Percentiles rank a stretch among this genome's conserved stretches.
Evolutionary conservation across 53 echinoderm and acorn worm species (phyloP).

Genomic region (Holothuria scabra): DNA sequence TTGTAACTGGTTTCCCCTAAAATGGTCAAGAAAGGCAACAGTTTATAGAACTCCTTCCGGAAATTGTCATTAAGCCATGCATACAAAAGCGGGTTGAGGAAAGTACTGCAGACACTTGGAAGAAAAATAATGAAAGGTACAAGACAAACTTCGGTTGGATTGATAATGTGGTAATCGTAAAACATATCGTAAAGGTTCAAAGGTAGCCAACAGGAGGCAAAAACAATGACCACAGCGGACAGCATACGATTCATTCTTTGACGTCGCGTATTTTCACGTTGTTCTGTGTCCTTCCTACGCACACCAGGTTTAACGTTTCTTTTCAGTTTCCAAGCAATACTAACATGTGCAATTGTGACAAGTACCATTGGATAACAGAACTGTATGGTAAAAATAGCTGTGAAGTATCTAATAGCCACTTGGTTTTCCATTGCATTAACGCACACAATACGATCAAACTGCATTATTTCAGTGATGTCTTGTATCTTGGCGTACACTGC

Average conservation of each 20-base stretch:
- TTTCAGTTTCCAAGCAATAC: constrained; percentile 83
- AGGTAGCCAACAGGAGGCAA: constrained; percentile 84
- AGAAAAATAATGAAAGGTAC: constrained; percentile 54
- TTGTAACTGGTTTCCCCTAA: constrained; percentile 72
- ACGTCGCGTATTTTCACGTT: constrained; percentile 75
- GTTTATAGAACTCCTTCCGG: constrained; percentile 83
- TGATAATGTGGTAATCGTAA: constrained; percentile 44
- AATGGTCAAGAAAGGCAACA: constrained; percentile 79
- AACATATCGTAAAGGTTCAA: constrained; percentile 66
- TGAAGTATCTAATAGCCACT: constrained; percentile 16
- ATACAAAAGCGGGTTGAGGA: constrained; percentile 82
- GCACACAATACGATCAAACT: neutral
- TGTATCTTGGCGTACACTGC: constrained; percentile 47
- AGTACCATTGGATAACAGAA: constrained; percentile 72
- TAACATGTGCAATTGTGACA: constrained; percentile 78
- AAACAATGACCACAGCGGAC: constrained; percentile 81
- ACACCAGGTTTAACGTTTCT: constrained; percentile 81
- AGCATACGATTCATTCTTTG: constrained; percentile 88
- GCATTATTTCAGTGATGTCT: constrained; percentile 42
- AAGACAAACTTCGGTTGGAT: constrained; percentile 2
- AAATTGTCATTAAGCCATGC: constrained; percentile 97
- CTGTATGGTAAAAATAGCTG: constrained; percentile 52
- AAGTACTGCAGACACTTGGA: constrained; percentile 72
- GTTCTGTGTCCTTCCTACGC: constrained; percentile 72
- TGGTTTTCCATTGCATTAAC: neutral